Base-by-base conservation (phyloP, 1,140 invertebrate species). In the Sycophila sp. region DNA sequence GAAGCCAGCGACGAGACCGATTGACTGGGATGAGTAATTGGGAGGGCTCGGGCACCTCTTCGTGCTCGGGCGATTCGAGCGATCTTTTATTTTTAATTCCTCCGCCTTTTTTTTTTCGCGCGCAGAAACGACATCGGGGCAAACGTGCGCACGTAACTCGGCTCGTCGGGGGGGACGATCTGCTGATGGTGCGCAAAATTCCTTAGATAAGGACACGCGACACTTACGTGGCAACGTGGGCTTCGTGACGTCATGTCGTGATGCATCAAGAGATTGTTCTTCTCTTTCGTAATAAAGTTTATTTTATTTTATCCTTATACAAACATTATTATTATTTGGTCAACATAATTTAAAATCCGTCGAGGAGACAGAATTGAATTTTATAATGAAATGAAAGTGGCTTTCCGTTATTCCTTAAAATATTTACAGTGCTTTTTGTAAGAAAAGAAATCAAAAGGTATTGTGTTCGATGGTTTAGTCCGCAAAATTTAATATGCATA, bases 251-350 rank as follows among this genome's bases (percentile, higher is more conserved):
- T 47, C 24, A n/a, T n/a, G n/a, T n/a, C n/a, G n/a, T n/a, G n/a
- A n/a, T 47, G 42, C 19, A 47, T 22, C 17, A 47, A 47, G 24
- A 47, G 19, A 17, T 47, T 17, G 42, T 8, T 47, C 17, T 7
- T 11, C 42, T 47, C 17, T 2, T 47, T 22, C 42, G 24, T 22
- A 38, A 22, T 24, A 24, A 1, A 8, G 6, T 42, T 59, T 26
- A 22, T 59, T 59, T 40, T 40, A 28, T 59, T n/a, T 42, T 15
- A 24, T 8, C 32, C 32, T 62, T 62, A 32, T 63, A 63, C 38
- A 64, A 64, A 36, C 34, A 36, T 36, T 36, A 36, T 36, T n/a
- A n/a, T 19, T 30, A 36, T 49, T 34, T 19, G 7, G 40, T 47
- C n/a, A 47, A 47, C 36, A 28, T 59, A 28, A 42, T 19, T 42